A percentile compares a stretch with the other conserved stretches of the same genome.
These are phyloP conservation scores for Phenganax marumi DNA, from an alignment of 92 coral and sea anemone genomes.

Conservation along the genomic window DNA sequence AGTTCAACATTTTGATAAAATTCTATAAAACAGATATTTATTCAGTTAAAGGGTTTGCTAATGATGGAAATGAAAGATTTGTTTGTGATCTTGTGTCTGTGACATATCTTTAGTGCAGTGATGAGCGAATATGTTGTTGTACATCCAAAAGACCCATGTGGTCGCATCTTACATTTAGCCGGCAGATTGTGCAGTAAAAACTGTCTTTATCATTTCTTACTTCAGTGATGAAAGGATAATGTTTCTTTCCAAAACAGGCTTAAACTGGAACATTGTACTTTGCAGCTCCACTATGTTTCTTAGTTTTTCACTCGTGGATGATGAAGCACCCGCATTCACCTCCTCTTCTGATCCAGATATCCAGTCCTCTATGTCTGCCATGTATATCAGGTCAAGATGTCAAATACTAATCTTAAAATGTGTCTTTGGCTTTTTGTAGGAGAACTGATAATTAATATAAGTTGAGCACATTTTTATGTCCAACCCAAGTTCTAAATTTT, in stretches of 20 bases:
- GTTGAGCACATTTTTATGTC: no score
- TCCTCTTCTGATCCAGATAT: no score
- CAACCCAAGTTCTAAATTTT: not conserved
- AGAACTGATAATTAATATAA: no score
- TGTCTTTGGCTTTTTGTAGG: not conserved
- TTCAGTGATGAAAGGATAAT: conserved; percentile 21
- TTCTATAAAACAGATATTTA: not conserved
- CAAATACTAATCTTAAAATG: not conserved
- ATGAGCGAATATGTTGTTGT: not conserved
- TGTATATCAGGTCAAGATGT: not conserved
- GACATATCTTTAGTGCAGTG: conserved; percentile 17
- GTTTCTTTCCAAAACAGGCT: not conserved
- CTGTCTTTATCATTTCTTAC: not conserved
- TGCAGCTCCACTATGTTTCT: conserved; percentile 2
- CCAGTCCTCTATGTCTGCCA: not conserved
- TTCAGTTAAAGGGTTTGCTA: conserved; percentile 27
- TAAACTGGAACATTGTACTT: conserved; percentile 18
- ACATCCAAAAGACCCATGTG: conserved; percentile 44
- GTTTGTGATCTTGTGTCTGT: conserved; percentile 20
- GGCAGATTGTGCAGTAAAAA: conserved; percentile 7
- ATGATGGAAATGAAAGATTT: conserved; percentile 9
- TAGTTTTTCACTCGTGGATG: not conserved
- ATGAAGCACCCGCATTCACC: conserved; percentile 25
- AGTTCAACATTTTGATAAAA: no score
- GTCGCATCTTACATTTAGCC: conserved; percentile 23